A percentile compares a stretch with the other conserved stretches of the same genome.
These are phyloP conservation scores for crab-eating macaque (Macaca fascicularis) DNA, from an alignment of 2,113 vertebrate genomes.

Conservation along the genomic window T2T-MFA8v1.1 NC_088380.1:41773001-41773500, in stretches of 20 bases:
- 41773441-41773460: neutral
- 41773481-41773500: neutral
- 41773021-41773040: neutral
- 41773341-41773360: neutral
- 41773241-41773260: neutral
- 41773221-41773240: neutral
- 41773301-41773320: neutral
- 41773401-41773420: neutral
- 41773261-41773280: neutral
- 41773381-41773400: neutral
- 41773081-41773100: neutral
- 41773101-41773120: neutral
- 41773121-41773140: neutral
- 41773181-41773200: neutral
- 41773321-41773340: neutral
- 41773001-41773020: conserved; percentile 14
- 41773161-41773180: neutral
- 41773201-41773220: neutral
- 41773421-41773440: neutral
- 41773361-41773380: neutral
- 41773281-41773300: neutral
- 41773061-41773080: neutral
- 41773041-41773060: neutral
- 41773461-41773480: neutral
- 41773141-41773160: neutral